These are phyloP conservation scores for Portevinia maculata DNA, from an alignment of 2,888 invertebrate genomes.

Conservation along the genomic window DNA sequence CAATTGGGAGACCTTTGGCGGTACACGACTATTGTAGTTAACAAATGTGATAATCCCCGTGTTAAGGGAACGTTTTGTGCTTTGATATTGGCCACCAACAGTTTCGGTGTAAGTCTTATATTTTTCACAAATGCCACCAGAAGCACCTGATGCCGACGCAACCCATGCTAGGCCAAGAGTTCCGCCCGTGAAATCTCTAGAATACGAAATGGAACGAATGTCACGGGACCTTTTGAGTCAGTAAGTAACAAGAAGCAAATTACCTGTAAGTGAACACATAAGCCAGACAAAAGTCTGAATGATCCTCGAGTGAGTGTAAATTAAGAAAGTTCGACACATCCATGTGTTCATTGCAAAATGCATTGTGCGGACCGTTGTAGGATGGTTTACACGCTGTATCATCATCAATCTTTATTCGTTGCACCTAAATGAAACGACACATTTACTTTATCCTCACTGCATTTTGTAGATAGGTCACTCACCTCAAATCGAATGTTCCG, in stretches of 20 bases:
- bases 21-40: conserved; percentile 98
- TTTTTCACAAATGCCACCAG: conserved; percentile 99
- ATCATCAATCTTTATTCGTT: conserved; percentile 92
- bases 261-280: conserved; percentile 96
- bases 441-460: background rate
- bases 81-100: conserved; percentile 96
- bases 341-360: conserved; percentile 97
- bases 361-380: conserved; percentile 89
- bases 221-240: background rate
- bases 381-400: conserved; percentile 89
- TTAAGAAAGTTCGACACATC: conserved; percentile 99
- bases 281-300: conserved; percentile 99
- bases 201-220: conserved; percentile 8
- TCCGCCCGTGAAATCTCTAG: conserved; percentile 97
- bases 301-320: conserved; percentile 97
- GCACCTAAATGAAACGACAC: conserved; percentile 77
- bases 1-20: conserved; percentile 98
- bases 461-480: conserved; percentile 62
- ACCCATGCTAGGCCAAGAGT: conserved; percentile 99
- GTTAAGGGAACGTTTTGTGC: conserved; percentile 96
- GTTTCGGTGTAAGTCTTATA: conserved; percentile 99
- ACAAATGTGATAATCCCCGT: conserved; percentile 99
- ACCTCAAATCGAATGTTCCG: conserved; percentile 98
- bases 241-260: conserved; percentile 69
- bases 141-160: conserved; percentile 97